Percentiles rank a stretch among this genome's conserved stretches.
Evolutionary conservation across 2,888 invertebrate genomes (phyloP).

Genomic region (Halocaridina rubra): DNA sequence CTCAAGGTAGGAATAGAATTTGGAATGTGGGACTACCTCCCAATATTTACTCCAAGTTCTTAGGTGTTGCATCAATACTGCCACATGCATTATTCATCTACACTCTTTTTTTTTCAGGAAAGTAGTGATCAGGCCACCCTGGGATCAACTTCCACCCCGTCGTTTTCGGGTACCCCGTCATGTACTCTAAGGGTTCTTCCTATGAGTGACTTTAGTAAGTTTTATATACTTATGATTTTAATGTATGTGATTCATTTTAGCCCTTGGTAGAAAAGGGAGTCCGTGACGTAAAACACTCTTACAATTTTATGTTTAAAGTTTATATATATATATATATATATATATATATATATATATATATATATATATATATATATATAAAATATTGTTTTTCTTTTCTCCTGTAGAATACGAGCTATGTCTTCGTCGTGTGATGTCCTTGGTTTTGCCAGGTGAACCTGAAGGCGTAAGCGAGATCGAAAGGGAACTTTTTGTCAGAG

Average conservation of each 20-base stretch:
- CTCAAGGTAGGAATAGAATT: too few relatives aligned
- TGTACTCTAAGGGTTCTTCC: slow-evolving; percentile 25
- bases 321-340: not conserved
- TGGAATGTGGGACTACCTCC: too few relatives aligned
- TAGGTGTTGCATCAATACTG: too few relatives aligned
- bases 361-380: not conserved
- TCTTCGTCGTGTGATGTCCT: slow-evolving; percentile 40
- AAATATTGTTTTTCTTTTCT: not conserved
- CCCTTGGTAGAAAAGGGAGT: not conserved
- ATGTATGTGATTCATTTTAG: not conserved
- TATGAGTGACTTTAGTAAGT: slow-evolving; percentile 40
- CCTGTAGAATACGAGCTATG: slow-evolving; percentile 50
- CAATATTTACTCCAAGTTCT: too few relatives aligned
- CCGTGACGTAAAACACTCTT: too few relatives aligned
- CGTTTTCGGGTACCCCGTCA: not conserved
- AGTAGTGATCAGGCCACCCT: too few relatives aligned
- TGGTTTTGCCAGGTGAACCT: slow-evolving; percentile 46
- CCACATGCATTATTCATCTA: too few relatives aligned
- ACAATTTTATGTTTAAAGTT: not conserved
- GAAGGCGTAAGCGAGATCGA: slow-evolving; percentile 38
- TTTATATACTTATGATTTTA: too few relatives aligned
- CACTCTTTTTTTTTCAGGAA: too few relatives aligned
- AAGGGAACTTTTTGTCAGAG: slow-evolving; percentile 33
- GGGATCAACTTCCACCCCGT: not conserved
- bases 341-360: not conserved